Percentiles rank a stretch among this genome's conserved stretches.
Evolutionary conservation across 2,888 invertebrate genomes (phyloP).

Genomic region (Morpho helenor): DNA sequence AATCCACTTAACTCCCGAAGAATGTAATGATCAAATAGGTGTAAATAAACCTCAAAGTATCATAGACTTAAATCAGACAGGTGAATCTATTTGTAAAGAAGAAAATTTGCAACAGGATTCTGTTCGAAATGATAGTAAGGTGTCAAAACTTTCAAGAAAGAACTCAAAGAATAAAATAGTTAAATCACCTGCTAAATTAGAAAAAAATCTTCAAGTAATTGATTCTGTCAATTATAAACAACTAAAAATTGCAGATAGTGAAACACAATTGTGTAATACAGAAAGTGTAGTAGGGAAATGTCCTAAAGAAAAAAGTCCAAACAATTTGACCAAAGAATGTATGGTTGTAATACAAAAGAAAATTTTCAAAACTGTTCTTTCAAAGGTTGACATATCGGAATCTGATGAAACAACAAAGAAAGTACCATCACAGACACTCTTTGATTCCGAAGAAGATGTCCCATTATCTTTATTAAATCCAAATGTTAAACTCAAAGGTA

Average conservation of each 20-base stretch:
- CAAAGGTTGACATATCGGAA: not conserved
- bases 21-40: slow-evolving; percentile 20
- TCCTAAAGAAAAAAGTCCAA: slow-evolving; percentile 46
- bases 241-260: not conserved
- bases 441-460: slow-evolving; percentile 58
- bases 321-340: slow-evolving; percentile 65
- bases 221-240: not conserved
- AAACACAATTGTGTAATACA: slow-evolving; percentile 10
- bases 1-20: slow-evolving; percentile 35
- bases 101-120: slow-evolving; percentile 1
- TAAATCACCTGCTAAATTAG: no score
- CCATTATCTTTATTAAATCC: slow-evolving; percentile 47
- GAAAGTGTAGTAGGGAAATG: slow-evolving; percentile 11
- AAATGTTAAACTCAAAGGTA: not conserved
- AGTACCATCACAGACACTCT: slow-evolving; percentile 38
- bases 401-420: slow-evolving; percentile 4
- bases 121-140: slow-evolving; percentile 7
- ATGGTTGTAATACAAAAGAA: slow-evolving; percentile 66
- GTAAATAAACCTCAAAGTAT: slow-evolving; percentile 9
- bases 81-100: not conserved
- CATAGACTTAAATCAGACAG: not conserved
- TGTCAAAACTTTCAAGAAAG: slow-evolving; percentile 30
- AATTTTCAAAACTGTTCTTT: slow-evolving; percentile 40
- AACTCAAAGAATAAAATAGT: slow-evolving; percentile 36
- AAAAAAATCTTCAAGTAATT: no score